Conservation (phyloP, 2,797 vertebrate genomes). For the Spizella passerina region DNA sequence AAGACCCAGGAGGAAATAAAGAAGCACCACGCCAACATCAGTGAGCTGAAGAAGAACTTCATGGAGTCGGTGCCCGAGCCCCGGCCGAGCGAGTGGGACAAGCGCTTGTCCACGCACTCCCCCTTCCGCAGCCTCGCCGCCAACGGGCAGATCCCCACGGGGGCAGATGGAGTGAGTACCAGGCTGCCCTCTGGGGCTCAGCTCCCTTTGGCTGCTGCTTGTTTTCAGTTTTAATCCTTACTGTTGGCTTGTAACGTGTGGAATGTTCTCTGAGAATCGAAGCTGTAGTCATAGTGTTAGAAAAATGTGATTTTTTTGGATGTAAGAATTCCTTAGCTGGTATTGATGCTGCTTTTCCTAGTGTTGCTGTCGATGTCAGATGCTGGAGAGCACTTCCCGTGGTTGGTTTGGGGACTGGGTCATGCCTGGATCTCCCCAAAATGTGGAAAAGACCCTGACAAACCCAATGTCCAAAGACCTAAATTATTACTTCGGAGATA, state of each 20-base stretch:
- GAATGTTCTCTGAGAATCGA: fast-evolving
- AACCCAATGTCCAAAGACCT: background rate
- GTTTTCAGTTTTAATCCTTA: fast-evolving
- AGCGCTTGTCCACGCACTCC: conserved; percentile 92
- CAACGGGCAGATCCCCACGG: conserved; percentile 90
- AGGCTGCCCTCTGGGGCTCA: background rate
- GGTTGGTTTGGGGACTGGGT: background rate
- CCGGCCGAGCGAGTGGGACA: conserved; percentile 96
- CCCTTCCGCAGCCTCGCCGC: conserved; percentile 90
- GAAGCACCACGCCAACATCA: conserved; percentile 96
- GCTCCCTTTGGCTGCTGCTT: background rate
- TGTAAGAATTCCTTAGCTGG: background rate
- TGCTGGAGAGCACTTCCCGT: background rate
- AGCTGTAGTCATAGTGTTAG: fast-evolving
- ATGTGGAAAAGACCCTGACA: background rate
- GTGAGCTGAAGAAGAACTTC: conserved; percentile 96
- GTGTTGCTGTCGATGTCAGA: background rate
- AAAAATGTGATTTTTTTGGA: background rate
- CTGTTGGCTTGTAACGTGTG: fast-evolving
- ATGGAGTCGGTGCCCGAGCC: conserved; percentile 95
- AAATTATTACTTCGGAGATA: background rate
- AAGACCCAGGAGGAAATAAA: conserved; percentile 94
- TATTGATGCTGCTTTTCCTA: background rate
- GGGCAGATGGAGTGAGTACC: conserved; percentile 89
- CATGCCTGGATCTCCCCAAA: background rate